Base-by-base conservation (phyloP, 1,140 invertebrate species). In the Papilio glaucus region DNA sequence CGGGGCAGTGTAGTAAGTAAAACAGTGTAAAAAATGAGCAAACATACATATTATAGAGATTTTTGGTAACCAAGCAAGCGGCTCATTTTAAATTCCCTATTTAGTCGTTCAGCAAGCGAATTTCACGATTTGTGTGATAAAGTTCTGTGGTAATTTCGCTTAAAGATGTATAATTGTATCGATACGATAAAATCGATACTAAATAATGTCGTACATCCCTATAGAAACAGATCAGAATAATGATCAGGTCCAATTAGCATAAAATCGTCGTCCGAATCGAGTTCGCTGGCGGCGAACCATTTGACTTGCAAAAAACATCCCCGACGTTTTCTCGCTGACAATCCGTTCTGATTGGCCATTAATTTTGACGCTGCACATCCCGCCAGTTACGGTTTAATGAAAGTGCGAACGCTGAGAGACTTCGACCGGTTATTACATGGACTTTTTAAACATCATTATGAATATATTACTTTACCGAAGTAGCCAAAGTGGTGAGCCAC, bases 261-360 rank as follows among this genome's bases (percentile, higher is more conserved):
- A 87, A 88, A 89, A 85, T 89, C 84, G 83, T 76, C 85, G 74
- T 77, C 62, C 73, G 68, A 62, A 63, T 72, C 72, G 73, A 73
- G 74, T 77, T 76, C 82, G 77, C 82, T 78, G 79, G 82, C 77
- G 79, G 82, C 81, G 77, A 83, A 82, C 82, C 83, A 83, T 82
- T 90, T 90, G 88, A 90, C 82, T 90, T 90, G 88, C 88, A 88
- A 88, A 90, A 86, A 90, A 79, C 77, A 53, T 29, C 76, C 75
- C 74, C 65, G 33, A 57, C 67, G 37, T 73, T 65, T 45, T 18
- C 18, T 61, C 70, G 72, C 73, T 73, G 65, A 82, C 84, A 84
- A 85, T 85, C 85, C 82, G 75, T 77, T 80, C 77, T 76, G 77
- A 84, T 84, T 80, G 80, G 77, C 73, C 75, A 78, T 82, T 78